A percentile compares a stretch with the other conserved stretches of the same genome.
Evolutionary conservation across 2,113 vertebrate species (phyloP).

Genomic region (Macaca nemestrina): DNA sequence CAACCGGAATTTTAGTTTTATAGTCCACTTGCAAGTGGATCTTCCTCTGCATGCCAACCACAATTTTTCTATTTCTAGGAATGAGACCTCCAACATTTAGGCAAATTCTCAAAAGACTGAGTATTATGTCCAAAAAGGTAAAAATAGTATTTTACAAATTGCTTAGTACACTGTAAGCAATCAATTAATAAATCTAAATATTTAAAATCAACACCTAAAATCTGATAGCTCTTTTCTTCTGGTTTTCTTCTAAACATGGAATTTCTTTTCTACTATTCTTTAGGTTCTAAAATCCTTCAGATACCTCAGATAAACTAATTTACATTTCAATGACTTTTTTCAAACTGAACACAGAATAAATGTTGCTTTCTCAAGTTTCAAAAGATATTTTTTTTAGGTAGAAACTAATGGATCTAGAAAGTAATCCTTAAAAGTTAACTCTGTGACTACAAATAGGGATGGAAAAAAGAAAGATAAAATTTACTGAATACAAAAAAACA

Average conservation of each 20-base stretch:
- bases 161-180: not conserved
- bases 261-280: constrained; percentile 24
- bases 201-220: constrained; percentile 20
- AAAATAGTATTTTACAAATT: not conserved
- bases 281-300: constrained; percentile 17
- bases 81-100: not conserved
- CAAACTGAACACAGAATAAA: not conserved
- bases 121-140: not conserved
- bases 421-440: not conserved
- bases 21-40: not conserved
- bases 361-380: not conserved
- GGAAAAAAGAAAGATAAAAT: not conserved
- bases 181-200: not conserved
- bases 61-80: not conserved
- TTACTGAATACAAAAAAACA: not conserved
- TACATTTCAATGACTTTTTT: constrained; percentile 20
- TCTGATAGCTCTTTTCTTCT: not conserved
- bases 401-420: not conserved
- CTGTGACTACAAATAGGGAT: not conserved
- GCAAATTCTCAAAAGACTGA: not conserved
- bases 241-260: constrained; percentile 21
- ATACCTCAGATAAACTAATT: not conserved
- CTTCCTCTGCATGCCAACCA: not conserved
- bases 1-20: not conserved
- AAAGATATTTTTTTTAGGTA: not conserved